Conservation (phyloP, 37 sponge, comb jelly and placozoan species). For the Eunapius fragilis region DNA sequence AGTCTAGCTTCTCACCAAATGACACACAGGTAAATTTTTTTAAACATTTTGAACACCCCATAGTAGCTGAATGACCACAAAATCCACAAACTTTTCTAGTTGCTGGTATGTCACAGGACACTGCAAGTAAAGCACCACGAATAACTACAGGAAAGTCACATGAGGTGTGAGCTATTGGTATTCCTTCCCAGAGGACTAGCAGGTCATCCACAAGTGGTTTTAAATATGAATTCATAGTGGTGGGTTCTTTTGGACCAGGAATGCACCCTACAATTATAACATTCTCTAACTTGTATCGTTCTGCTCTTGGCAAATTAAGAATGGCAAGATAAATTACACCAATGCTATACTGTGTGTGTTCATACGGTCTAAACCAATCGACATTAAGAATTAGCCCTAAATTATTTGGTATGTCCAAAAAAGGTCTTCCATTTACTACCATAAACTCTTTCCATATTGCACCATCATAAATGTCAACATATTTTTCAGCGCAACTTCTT, state of each 20-base stretch:
- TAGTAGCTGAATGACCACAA: constrained; percentile 23
- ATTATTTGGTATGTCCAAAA: constrained; percentile 2
- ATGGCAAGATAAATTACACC: constrained; percentile 32
- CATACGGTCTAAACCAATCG: constrained; percentile 54
- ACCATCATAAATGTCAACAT: constrained; percentile 36
- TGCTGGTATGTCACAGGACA: constrained; percentile 47
- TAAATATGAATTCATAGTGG: constrained; percentile 9
- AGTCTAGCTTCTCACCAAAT: constrained; percentile 49
- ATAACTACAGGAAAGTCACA: background rate
- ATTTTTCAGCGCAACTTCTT: background rate
- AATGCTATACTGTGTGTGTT: constrained; percentile 15
- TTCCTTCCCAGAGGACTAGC: constrained; percentile 12
- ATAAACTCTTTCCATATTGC: constrained; percentile 36
- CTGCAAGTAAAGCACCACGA: constrained; percentile 11
- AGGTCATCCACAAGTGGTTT: constrained; percentile 42
- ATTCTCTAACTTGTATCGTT: constrained; percentile 24
- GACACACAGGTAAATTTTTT: constrained; percentile 5
- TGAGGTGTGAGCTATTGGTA: background rate
- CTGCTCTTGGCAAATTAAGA: constrained; percentile 22
- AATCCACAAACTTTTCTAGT: constrained; percentile 61
- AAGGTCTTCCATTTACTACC: background rate
- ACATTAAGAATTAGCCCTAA: constrained; percentile 16
- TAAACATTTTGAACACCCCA: constrained; percentile 45
- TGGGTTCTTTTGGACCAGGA: constrained; percentile 40
- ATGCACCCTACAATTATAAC: constrained; percentile 21